A percentile compares a stretch with the other conserved stretches of the same genome.
Evolutionary conservation across 2,113 vertebrate species (phyloP).

Genomic region (rat (Rattus norvegicus)): DNA sequence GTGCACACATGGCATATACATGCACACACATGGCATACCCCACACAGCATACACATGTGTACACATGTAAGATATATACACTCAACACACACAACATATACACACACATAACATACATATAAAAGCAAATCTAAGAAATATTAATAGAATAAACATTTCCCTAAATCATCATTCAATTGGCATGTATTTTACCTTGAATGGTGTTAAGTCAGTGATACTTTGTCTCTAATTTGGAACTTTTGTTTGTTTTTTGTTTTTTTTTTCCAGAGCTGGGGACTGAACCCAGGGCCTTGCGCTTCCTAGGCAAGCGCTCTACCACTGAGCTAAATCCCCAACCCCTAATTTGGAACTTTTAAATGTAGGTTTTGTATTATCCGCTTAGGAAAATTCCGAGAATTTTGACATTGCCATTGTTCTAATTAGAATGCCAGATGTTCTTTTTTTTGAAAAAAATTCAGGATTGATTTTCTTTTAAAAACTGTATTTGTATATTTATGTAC

Average conservation of each 20-base stretch:
- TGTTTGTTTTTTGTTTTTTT: no score
- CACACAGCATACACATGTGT: not conserved
- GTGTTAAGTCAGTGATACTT: not conserved
- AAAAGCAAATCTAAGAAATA: not conserved
- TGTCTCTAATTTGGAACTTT: conserved; percentile 38
- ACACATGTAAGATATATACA: no score
- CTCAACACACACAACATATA: not conserved
- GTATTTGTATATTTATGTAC: not conserved
- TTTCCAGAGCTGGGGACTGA: no score
- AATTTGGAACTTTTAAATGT: conserved; percentile 24
- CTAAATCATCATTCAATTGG: conserved; percentile 15
- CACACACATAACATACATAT: not conserved
- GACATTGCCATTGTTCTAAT: not conserved
- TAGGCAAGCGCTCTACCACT: no score
- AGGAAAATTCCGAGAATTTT: not conserved
- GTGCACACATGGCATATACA: not conserved
- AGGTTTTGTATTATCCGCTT: conserved; percentile 14
- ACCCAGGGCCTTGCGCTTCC: no score
- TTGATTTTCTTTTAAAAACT: not conserved
- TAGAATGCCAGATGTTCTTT: not conserved
- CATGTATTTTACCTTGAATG: not conserved
- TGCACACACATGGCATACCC: no score
- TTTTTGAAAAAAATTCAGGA: not conserved
- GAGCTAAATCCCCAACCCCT: no score
- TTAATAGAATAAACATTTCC: not conserved